Percentiles rank a stretch among this genome's conserved stretches.
Evolutionary conservation across 2,113 vertebrate species (phyloP).

Genomic region (Oryzias curvinotus): DNA sequence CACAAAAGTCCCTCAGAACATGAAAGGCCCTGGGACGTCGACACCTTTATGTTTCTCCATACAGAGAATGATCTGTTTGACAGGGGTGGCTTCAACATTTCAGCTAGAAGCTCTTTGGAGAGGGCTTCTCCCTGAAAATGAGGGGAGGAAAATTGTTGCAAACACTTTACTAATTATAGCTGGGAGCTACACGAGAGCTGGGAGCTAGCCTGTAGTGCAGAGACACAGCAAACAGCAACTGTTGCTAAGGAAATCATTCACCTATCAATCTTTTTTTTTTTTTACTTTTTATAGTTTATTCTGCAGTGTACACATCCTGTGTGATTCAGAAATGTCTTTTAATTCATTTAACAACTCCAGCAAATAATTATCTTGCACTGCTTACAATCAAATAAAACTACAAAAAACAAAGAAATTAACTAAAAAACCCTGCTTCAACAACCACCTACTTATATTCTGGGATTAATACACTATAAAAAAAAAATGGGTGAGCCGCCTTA

Average conservation of each 20-base stretch:
- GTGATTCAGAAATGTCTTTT: too few relatives aligned
- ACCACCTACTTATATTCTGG: too few relatives aligned
- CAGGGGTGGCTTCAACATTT: neutral
- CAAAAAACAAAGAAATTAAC: too few relatives aligned
- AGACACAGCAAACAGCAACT: constrained; percentile 58
- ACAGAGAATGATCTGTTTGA: constrained; percentile 42
- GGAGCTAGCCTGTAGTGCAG: constrained; percentile 19
- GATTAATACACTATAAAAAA: too few relatives aligned
- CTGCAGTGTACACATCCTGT: neutral
- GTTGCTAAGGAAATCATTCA: constrained; percentile 57
- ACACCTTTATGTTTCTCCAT: constrained; percentile 49
- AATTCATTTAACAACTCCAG: too few relatives aligned
- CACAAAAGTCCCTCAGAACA: constrained; percentile 45
- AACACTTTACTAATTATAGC: constrained; percentile 66
- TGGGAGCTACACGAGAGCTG: constrained; percentile 50
- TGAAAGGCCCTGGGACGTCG: constrained; percentile 38
- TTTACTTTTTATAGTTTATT: neutral
- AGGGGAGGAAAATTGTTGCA: constrained; percentile 36
- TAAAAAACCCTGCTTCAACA: too few relatives aligned
- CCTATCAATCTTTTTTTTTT: constrained; percentile 10
- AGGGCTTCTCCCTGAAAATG: constrained; percentile 34
- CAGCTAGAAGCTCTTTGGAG: constrained; percentile 18
- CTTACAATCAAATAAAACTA: too few relatives aligned
- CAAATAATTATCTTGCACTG: too few relatives aligned
- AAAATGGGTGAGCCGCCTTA: too few relatives aligned